Conservation (phyloP, 2,888 invertebrate species). For the Leptura quadrifasciata region DNA sequence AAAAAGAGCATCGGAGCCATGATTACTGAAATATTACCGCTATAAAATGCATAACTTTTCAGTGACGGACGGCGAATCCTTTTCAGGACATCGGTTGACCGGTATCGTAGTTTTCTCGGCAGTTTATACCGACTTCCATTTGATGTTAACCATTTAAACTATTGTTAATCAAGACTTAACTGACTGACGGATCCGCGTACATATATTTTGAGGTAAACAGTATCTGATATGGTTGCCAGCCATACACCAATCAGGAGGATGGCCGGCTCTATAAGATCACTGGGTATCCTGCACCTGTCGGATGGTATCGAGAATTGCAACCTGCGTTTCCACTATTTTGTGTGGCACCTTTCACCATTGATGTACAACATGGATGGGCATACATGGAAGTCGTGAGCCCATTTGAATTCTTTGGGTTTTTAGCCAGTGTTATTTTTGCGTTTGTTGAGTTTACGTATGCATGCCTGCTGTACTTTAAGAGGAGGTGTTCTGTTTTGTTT, state of each 20-base stretch:
- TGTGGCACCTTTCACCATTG: slow-evolving; percentile 70
- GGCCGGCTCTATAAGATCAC: slow-evolving; percentile 54
- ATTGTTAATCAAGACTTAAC: slow-evolving; percentile 65
- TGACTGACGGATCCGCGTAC: slow-evolving; percentile 58
- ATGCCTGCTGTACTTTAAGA: slow-evolving; percentile 38
- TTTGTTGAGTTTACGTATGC: slow-evolving; percentile 27
- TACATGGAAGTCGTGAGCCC: slow-evolving; percentile 67
- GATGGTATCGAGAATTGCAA: slow-evolving; percentile 62
- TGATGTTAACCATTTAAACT: slow-evolving; percentile 50
- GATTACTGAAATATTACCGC: slow-evolving; percentile 48
- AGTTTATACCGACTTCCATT: slow-evolving; percentile 44
- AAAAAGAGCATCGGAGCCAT: slow-evolving; percentile 40
- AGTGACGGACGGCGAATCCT: slow-evolving; percentile 43
- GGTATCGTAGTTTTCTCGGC: slow-evolving; percentile 44
- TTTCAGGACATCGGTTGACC: slow-evolving; percentile 41
- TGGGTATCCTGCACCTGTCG: slow-evolving; percentile 63
- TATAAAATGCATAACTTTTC: slow-evolving; percentile 53
- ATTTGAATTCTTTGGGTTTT: slow-evolving; percentile 58
- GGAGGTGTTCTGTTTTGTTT: slow-evolving; percentile 39
- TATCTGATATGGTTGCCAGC: slow-evolving; percentile 67
- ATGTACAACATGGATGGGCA: slow-evolving; percentile 66
- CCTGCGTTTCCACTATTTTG: slow-evolving; percentile 65
- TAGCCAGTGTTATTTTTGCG: slow-evolving; percentile 49
- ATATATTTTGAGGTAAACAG: slow-evolving; percentile 61
- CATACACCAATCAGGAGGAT: slow-evolving; percentile 64